Conservation (phyloP, 2,113 vertebrate species). For the Gopherus flavomarginatus region DNA sequence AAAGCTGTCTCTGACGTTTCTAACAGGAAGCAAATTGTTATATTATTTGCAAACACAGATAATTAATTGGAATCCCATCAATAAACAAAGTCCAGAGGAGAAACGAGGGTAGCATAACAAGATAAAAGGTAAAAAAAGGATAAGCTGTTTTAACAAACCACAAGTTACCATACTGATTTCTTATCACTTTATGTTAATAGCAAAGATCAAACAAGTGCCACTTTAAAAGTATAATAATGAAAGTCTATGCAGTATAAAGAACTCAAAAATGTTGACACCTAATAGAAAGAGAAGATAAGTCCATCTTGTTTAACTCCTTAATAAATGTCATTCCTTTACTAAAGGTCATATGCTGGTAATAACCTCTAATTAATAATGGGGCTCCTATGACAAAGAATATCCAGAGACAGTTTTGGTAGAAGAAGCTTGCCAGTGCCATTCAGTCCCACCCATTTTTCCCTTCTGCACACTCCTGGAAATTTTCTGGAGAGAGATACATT, state of each 20-base stretch:
- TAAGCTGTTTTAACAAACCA: background rate
- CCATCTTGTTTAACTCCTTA: background rate
- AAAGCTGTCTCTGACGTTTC: background rate
- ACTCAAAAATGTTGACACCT: constrained; percentile 4
- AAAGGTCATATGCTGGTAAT: background rate
- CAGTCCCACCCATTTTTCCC: background rate
- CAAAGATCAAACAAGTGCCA: constrained; percentile 10
- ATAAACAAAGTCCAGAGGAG: background rate
- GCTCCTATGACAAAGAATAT: background rate
- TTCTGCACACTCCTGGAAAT: background rate
- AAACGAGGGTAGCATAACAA: background rate
- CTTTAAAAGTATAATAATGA: constrained; percentile 31
- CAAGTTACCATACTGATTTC: background rate
- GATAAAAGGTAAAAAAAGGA: background rate
- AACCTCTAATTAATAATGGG: constrained; percentile 27
- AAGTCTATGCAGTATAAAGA: background rate
- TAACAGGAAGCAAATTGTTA: background rate
- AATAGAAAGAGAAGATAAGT: constrained; percentile 32
- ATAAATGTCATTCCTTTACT: constrained; percentile 7
- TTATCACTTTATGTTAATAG: constrained; percentile 31
- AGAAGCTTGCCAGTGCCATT: background rate
- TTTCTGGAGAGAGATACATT: background rate
- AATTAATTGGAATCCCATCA: background rate
- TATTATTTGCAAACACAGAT: background rate
- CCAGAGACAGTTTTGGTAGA: background rate